Base-by-base conservation (phyloP, 2,113 vertebrate species). In the Rhineura floridana region DNA sequence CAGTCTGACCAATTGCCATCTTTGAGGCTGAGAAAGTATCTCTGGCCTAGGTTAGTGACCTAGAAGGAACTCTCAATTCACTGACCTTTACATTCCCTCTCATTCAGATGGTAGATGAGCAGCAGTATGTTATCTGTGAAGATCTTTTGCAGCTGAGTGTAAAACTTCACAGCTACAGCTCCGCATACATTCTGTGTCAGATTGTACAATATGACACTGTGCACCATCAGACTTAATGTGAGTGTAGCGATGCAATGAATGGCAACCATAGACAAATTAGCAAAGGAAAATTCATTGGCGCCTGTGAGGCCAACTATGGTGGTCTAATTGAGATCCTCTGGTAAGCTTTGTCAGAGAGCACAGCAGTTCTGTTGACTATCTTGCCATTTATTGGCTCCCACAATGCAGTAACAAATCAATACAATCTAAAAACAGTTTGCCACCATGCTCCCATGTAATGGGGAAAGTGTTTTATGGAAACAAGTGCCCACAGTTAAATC, bases 401-500 rank as follows among this genome's bases (percentile, higher is more conserved):
- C n/a, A 30, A 48, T 48, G 62, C 8, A 63, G 13, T 23, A 76
- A 76, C 33, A n/a, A 84, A 50, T 52, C 48, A 72, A 33, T 75
- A 46, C 15, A 75, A 73, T 12, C 28, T 44, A 39, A 75, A 70
- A 83, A 89, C 2, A 30, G 79, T 48, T n/a, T 73, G 65, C 75
- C 75, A 46, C 30, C 65, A 73, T 36, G 69, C 72, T 76, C 36
- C 78, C 75, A 15, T 88, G 84, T 10, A 36, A 19, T 33, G 70
- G 72, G 42, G 76, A 76, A 59, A 33, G 42, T 21, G 59, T 2
- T 1, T 4, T 8, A 33, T 85, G 33, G 91, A 36, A 80, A 44
- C 81, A 88, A 62, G 50, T 75, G 33, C n/a, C 52, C 84, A 52
- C 23, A 84, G 90, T 0, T 86, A 88, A 90, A 65, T 23, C 85